phyloP scores from a whole-genome alignment of 2,113 vertebrate genomes.

The Cyrtonyx montezumae region DNA sequence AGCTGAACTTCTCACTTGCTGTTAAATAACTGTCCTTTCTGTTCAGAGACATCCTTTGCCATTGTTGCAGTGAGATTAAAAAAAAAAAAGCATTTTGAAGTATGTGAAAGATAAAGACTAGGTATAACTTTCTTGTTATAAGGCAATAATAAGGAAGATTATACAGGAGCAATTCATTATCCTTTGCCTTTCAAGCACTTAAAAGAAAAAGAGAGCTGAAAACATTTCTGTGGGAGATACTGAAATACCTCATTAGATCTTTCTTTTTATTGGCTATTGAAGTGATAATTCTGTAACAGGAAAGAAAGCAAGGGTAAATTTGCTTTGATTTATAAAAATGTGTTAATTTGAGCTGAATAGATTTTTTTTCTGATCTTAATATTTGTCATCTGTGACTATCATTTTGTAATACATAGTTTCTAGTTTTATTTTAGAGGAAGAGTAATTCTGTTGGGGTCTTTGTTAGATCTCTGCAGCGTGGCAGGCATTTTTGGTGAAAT shows the following conservation, averaged over 20 bases:
- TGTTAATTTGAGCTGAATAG: constrained; percentile 58
- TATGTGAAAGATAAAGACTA: neutral
- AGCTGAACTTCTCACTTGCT: neutral
- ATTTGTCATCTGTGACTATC: constrained; percentile 10
- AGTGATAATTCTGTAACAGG: constrained; percentile 61
- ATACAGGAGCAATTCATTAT: constrained; percentile 32
- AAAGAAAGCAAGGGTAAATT: constrained; percentile 25
- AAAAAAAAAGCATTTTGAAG: neutral
- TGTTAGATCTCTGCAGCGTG: neutral
- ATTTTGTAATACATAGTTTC: constrained; percentile 53
- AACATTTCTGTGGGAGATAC: constrained; percentile 55
- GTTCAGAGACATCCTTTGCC: constrained; percentile 17
- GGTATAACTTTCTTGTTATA: neutral
- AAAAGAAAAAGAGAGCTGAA: constrained; percentile 53
- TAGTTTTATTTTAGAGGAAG: constrained; percentile 18
- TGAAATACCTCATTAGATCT: constrained; percentile 63
- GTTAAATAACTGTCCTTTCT: neutral
- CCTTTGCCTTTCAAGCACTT: constrained; percentile 48
- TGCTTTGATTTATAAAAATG: constrained; percentile 64
- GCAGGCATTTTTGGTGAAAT: neutral
- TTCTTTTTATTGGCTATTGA: constrained; percentile 49
- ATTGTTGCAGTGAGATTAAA: neutral
- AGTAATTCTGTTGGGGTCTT: neutral
- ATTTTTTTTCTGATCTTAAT: constrained; percentile 36
- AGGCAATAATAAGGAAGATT: neutral